Base-by-base conservation (phyloP, 2,113 vertebrate genomes). In the Microcebus jonahi region DNA sequence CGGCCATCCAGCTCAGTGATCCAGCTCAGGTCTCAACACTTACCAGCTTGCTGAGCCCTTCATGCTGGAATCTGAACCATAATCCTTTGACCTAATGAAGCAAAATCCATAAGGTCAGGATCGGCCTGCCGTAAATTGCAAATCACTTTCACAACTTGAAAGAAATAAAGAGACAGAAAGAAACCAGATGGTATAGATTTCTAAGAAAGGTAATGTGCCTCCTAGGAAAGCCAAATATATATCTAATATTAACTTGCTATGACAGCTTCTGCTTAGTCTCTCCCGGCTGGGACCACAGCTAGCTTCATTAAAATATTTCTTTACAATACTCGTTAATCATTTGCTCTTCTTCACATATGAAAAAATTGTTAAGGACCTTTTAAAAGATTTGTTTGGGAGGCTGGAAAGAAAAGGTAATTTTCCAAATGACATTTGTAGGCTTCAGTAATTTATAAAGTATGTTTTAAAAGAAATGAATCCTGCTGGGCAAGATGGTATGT, bases 391-490 rank as follows among this genome's bases (percentile, higher is more conserved):
- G 2, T 18, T 29, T 83, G 45, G 8, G 67, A 82, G 18, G 23
- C 84, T 94, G 39, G 18, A 83, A 92, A 91, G 55, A 92, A 92
- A 88, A 85, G 55, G 23, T 34, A 75, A 55, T 92, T 96, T 97
- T 90, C 42, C 91, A 95, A 90, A 75, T 65, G 31, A 87, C 27
- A 68, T 91, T n/a, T 83, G 79, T 76, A 29, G 36, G 55, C 11
- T 88, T 88, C 67, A 53, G 27, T 79, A 76, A 94, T 92, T 77
- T 88, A 36, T 61, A 39, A 75, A 50, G 75, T 92, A 3, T 59
- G 14, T 71, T 77, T 88, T 2, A 76, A 88, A 85, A 88, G 20
- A 80, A 27, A 75, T 94, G 82, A 89, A 85, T 59, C 50, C 42
- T 81, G 31, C 17, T 59, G 23, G 55, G n/a, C n/a, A 25, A 39